Conservation (phyloP, 2,113 vertebrate genomes). For the Nothobranchius kuhntae region DNA sequence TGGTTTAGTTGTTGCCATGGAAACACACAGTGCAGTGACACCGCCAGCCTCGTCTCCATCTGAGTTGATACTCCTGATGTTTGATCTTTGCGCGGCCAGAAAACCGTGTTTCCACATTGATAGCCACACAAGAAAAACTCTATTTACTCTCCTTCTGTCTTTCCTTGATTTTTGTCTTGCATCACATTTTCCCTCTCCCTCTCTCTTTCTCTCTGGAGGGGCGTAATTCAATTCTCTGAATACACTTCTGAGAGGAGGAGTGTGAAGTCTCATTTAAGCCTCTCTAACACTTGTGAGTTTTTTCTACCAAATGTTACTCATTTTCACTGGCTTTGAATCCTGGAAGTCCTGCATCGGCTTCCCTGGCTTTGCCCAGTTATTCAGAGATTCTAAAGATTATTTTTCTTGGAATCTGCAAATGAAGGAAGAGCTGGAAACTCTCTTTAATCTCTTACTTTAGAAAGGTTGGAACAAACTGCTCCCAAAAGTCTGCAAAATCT, state of each 20-base stretch:
- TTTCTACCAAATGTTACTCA: slow-evolving; percentile 66
- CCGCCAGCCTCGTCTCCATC: slow-evolving; percentile 46
- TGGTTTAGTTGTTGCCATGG: slow-evolving; percentile 70
- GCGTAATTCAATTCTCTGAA: slow-evolving; percentile 74
- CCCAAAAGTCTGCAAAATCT: slow-evolving; percentile 2
- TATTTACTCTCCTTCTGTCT: slow-evolving; percentile 34
- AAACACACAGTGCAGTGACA: slow-evolving; percentile 61
- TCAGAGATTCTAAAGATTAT: slow-evolving; percentile 55
- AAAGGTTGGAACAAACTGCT: slow-evolving; percentile 19
- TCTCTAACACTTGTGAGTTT: slow-evolving; percentile 63
- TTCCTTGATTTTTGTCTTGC: slow-evolving; percentile 14
- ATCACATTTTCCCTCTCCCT: not conserved
- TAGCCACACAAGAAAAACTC: slow-evolving; percentile 40
- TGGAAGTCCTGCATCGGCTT: slow-evolving; percentile 45
- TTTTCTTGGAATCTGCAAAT: slow-evolving; percentile 47
- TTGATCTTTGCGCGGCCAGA: slow-evolving; percentile 53
- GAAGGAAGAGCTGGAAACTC: slow-evolving; percentile 27
- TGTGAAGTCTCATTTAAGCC: slow-evolving; percentile 71
- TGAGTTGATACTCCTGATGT: slow-evolving; percentile 58
- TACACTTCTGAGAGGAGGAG: slow-evolving; percentile 63
- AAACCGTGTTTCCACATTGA: slow-evolving; percentile 47
- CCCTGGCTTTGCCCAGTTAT: slow-evolving; percentile 48
- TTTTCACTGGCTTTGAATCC: slow-evolving; percentile 58
- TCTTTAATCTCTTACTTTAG: slow-evolving; percentile 5
- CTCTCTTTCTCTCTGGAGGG: slow-evolving; percentile 50